Conservation (phyloP, 2,888 invertebrate genomes). For the Ophraella communa region DNA sequence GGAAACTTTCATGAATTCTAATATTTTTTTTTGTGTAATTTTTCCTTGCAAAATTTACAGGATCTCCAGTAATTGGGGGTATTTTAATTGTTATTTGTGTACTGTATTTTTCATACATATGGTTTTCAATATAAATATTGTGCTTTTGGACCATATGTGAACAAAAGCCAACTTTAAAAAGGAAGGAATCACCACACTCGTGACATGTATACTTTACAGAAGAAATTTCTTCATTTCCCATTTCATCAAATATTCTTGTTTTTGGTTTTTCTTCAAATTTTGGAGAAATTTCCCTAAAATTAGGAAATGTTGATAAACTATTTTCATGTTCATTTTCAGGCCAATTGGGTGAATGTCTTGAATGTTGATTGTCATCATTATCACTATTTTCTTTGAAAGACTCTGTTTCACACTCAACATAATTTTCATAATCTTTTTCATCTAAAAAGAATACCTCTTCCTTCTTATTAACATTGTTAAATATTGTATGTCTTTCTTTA, state of each 20-base stretch:
- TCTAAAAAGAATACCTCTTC: slow-evolving; percentile 29
- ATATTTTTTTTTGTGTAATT: slow-evolving; percentile 3
- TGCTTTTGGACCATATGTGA: slow-evolving; percentile 33
- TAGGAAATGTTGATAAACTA: background rate
- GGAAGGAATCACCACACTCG: slow-evolving; percentile 30
- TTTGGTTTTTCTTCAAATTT: slow-evolving; percentile 16
- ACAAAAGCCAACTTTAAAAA: slow-evolving; percentile 30
- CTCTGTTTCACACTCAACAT: slow-evolving; percentile 26
- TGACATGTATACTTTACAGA: slow-evolving; percentile 28
- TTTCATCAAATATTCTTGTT: slow-evolving; percentile 13
- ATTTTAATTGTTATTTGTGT: slow-evolving; percentile 28
- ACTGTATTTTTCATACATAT: slow-evolving; percentile 25
- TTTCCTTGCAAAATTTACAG: slow-evolving; percentile 20
- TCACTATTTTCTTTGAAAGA: slow-evolving; percentile 23
- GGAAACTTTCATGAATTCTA: background rate
- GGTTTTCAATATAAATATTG: slow-evolving; percentile 21
- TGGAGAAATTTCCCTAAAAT: background rate
- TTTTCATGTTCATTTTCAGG: slow-evolving; percentile 1
- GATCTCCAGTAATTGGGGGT: slow-evolving; percentile 16
- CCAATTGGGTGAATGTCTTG: background rate
- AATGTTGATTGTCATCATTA: slow-evolving; percentile 3
- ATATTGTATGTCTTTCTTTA: slow-evolving; percentile 11
- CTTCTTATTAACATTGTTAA: slow-evolving; percentile 16
- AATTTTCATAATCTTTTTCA: slow-evolving; percentile 30
- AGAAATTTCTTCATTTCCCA: slow-evolving; percentile 25